Conservation (phyloP, 2,113 vertebrate species). For the Nycticebus coucang region DNA sequence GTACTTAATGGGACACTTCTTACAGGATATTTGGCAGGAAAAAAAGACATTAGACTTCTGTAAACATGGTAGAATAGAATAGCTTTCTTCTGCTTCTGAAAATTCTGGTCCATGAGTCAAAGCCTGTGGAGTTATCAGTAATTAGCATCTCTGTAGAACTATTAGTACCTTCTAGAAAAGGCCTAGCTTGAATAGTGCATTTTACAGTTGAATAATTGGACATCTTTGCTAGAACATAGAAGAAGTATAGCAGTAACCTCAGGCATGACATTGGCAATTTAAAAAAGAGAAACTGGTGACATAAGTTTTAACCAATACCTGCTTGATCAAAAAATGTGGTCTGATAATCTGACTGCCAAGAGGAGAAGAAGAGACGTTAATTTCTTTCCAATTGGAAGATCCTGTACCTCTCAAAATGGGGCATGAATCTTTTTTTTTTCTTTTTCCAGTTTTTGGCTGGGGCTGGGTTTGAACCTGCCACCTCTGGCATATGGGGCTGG, state of each 20-base stretch:
- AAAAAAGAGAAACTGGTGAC: background rate
- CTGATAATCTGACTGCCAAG: background rate
- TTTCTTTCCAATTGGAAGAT: background rate
- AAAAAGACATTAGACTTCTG: background rate
- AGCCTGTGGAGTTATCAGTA: background rate
- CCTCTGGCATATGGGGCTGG: no score
- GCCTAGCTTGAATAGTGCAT: background rate
- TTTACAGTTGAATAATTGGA: conserved; percentile 27
- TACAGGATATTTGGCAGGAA: background rate
- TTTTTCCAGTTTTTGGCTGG: no score
- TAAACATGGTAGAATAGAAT: background rate
- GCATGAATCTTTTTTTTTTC: background rate
- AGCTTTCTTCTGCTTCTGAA: background rate
- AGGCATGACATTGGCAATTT: background rate
- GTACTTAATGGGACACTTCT: conserved; percentile 24
- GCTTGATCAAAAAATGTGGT: background rate
- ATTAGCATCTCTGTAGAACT: conserved; percentile 45
- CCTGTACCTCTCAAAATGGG: background rate
- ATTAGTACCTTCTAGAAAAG: conserved; percentile 53
- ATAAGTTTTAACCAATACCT: conserved; percentile 49
- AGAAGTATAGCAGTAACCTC: background rate
- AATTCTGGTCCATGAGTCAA: background rate
- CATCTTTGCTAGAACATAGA: background rate
- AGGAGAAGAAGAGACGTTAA: background rate
- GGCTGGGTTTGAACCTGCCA: no score